Percentiles rank a stretch among this genome's conserved stretches.
These are phyloP conservation scores for Contarinia nasturtii DNA, from an alignment of 1,140 invertebrate genomes.

Conservation along the genomic window DNA sequence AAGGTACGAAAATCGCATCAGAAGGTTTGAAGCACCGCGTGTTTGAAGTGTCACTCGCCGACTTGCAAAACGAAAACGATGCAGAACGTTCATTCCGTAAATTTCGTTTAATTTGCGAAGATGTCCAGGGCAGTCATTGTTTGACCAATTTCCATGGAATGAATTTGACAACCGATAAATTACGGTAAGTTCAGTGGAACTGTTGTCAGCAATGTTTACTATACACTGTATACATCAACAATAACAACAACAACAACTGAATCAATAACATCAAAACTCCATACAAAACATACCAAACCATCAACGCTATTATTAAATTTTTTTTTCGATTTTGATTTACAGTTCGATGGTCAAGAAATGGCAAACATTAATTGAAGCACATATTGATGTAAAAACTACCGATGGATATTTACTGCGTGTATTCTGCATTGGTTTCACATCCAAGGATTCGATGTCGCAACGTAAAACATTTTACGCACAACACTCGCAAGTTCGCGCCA, in stretches of 20 bases:
- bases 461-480: constrained; percentile 98
- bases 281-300: no score
- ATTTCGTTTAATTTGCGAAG: constrained; percentile 89
- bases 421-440: constrained; percentile 98
- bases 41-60: constrained; percentile 93
- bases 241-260: no score
- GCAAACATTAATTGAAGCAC: constrained; percentile 93
- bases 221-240: no score
- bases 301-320: no score
- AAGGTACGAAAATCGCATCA: constrained; percentile 82
- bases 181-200: constrained; percentile 30
- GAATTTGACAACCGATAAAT: constrained; percentile 96
- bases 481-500: constrained; percentile 81
- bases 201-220: no score
- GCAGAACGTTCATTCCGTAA: constrained; percentile 95
- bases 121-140: constrained; percentile 86
- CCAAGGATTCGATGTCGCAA: constrained; percentile 79
- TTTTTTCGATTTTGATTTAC: constrained; percentile 10
- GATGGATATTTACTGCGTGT: constrained; percentile 92
- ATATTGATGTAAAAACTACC: constrained; percentile 94
- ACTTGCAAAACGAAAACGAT: constrained; percentile 86
- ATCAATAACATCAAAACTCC: no score
- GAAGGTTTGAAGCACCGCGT: constrained; percentile 94
- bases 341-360: constrained; percentile 99
- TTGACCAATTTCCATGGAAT: constrained; percentile 99